Evolutionary conservation across 2,113 vertebrate genomes (phyloP).

Genomic region (Alligator sinensis): DNA sequence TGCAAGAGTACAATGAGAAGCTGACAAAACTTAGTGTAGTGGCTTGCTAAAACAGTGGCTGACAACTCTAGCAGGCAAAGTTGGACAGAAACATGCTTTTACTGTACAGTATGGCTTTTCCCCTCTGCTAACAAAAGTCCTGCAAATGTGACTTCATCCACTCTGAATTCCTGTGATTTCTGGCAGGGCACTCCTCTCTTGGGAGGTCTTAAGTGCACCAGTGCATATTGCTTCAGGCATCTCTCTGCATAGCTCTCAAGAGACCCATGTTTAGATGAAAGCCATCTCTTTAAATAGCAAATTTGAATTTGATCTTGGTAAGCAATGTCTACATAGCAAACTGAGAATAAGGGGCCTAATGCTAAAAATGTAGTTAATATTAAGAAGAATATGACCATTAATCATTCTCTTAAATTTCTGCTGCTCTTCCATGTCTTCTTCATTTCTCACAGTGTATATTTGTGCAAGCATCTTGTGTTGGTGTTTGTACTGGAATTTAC

Average conservation of each 20-base stretch:
- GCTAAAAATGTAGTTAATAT: background rate
- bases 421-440: background rate
- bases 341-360: background rate
- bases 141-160: background rate
- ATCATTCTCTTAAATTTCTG: constrained; percentile 4
- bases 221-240: background rate
- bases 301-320: background rate
- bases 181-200: background rate
- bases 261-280: background rate
- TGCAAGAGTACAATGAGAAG: background rate
- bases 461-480: background rate
- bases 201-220: background rate
- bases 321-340: background rate
- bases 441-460: background rate
- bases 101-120: background rate
- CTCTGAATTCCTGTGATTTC: background rate
- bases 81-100: background rate
- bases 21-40: background rate
- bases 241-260: background rate
- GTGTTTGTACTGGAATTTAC: background rate
- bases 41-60: background rate
- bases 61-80: background rate
- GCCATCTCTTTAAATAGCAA: background rate
- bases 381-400: background rate
- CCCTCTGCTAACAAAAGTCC: background rate